Conservation (phyloP, 2,797 vertebrate genomes). For the Malurus splendens region DNA sequence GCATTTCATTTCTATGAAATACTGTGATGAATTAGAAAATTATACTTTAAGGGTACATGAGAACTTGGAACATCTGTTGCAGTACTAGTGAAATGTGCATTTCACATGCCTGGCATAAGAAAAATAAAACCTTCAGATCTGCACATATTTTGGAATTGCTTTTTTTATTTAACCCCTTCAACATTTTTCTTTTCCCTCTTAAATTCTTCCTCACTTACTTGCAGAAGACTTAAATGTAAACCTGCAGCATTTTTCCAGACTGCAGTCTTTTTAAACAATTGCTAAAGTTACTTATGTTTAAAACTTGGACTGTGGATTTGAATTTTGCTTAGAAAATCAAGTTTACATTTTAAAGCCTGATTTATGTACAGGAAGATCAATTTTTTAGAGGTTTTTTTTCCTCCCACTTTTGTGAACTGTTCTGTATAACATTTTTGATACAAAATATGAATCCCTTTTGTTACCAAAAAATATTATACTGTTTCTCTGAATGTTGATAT, state of each 20-base stretch:
- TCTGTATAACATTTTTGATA: neutral
- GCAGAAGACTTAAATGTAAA: neutral
- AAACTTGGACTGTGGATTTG: neutral
- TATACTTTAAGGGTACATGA: neutral
- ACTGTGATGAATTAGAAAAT: neutral
- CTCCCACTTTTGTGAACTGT: neutral
- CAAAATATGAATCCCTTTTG: neutral
- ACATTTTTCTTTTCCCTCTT: neutral
- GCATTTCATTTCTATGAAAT: neutral
- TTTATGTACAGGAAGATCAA: neutral
- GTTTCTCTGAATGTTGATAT: neutral
- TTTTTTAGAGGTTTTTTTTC: neutral
- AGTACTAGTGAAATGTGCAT: neutral
- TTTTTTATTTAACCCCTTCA: neutral
- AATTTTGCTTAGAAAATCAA: neutral
- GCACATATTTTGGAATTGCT: neutral
- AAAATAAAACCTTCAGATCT: neutral
- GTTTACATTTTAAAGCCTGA: neutral
- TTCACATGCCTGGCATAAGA: neutral
- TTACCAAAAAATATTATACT: neutral
- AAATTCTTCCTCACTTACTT: neutral
- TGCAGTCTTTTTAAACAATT: neutral
- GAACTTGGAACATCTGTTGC: neutral
- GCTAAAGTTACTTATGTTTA: neutral
- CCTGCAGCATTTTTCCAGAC: neutral